phyloP scores from a whole-genome alignment of 2,888 invertebrate species.

The Drosophila pseudotakahashii region DNA sequence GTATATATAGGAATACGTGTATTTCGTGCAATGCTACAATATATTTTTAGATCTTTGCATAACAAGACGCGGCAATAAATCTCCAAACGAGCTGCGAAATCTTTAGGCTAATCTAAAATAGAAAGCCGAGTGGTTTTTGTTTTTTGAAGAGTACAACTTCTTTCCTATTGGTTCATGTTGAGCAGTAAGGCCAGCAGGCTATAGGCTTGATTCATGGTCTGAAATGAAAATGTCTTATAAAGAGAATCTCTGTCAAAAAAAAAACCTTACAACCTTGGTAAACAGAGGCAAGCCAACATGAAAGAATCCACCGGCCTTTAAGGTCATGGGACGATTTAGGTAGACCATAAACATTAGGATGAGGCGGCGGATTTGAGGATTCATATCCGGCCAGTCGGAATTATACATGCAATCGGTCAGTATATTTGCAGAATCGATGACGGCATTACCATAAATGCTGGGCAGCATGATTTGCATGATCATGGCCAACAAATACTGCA shows the following conservation, averaged over 20 bases:
- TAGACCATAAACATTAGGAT: conserved; percentile 48
- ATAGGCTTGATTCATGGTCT: conserved; percentile 63
- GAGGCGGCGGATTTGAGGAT: conserved; percentile 40
- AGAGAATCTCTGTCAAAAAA: background rate
- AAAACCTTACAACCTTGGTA: conserved; percentile 34
- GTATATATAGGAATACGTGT: conserved; percentile 18
- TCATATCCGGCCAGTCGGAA: conserved; percentile 55
- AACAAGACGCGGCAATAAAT: conserved; percentile 48
- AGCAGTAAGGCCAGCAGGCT: conserved; percentile 60
- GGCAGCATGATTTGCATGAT: conserved; percentile 54
- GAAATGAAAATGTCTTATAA: conserved; percentile 19
- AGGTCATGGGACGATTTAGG: conserved; percentile 49
- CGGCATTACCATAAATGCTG: conserved; percentile 54
- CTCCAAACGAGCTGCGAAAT: conserved; percentile 45
- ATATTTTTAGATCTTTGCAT: conserved; percentile 48
- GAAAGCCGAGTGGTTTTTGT: background rate
- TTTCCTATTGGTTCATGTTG: conserved; percentile 47
- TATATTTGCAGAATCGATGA: conserved; percentile 39
- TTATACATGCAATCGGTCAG: conserved; percentile 41
- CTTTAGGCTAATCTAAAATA: conserved; percentile 38
- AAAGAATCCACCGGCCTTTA: conserved; percentile 49
- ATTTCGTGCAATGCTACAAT: conserved; percentile 38
- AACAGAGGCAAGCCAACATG: conserved; percentile 44
- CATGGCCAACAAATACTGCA: conserved; percentile 52
- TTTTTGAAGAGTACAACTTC: background rate